Evolutionary conservation across 2,888 invertebrate genomes (phyloP), one percentile per base, ranked within the genome.

Genomic region (Epirrhoe tristata): DNA sequence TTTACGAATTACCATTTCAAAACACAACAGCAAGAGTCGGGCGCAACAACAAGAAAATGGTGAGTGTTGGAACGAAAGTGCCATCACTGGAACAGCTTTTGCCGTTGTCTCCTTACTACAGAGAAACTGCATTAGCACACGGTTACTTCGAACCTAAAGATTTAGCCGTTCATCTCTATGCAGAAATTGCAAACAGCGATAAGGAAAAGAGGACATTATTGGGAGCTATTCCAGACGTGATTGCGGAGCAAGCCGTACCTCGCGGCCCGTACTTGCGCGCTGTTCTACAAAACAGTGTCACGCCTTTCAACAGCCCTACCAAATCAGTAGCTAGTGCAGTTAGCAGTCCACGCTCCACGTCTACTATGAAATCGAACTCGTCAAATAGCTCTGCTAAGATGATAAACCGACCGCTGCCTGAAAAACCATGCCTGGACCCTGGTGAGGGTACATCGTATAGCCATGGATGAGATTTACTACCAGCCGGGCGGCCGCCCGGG

Each of bases 371-470:
- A 74, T 86, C 88, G 0, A 81, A 79, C 59, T 70, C 83, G 8
- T 93, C 94, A 1, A 91, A 90, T 39, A 87, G 90, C n/a, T 89
- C 91, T 2, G 89, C 84, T 32, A 95, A 94, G 77, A 96, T 96
- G 95, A 92, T 95, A 34, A 95, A 96, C 77, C 91, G 96, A 72
- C 96, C 96, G n/a, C 86, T 96, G 46, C 96, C 96, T 0, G 94
- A 95, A 70, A 96, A 95, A 81, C 96, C 96, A 16, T 65, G 71
- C 31, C 58, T 80, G 51, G 90, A 91, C 74, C 83, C 87, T 4
- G 91, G 88, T n/a, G 91, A 90, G 62, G 91, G 91, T 2, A 85
- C 91, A 1, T 91, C 94, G 62, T 89, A 79, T 54, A 81, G 81
- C 66, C 79, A 77, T 31, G 84, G 79, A 67, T 90, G 87, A 89